phyloP scores from a whole-genome alignment of 2,888 invertebrate genomes.

The Margaritifera margaritifera region DNA sequence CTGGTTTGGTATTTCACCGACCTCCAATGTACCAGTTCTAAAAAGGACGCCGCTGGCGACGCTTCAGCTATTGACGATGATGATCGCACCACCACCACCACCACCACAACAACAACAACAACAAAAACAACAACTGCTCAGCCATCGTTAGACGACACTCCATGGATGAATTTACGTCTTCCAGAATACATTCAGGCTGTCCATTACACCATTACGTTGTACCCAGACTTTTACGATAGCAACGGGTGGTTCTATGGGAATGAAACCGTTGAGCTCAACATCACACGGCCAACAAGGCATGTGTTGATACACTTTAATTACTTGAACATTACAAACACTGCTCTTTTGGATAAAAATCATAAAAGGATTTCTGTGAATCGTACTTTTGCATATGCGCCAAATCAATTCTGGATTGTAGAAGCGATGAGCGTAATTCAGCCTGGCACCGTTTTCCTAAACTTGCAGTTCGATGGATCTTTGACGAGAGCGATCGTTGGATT shows the following conservation, averaged over 20 bases:
- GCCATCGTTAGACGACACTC: slow-evolving; percentile 34
- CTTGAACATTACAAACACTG: slow-evolving; percentile 75
- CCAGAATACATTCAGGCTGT: slow-evolving; percentile 78
- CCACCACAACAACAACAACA: slow-evolving; percentile 7
- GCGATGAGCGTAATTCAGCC: slow-evolving; percentile 47
- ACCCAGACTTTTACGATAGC: slow-evolving; percentile 79
- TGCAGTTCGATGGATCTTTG: slow-evolving; percentile 80
- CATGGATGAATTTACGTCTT: slow-evolving; percentile 76
- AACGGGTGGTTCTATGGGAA: slow-evolving; percentile 64
- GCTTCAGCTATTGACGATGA: not conserved
- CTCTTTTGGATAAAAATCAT: slow-evolving; percentile 46
- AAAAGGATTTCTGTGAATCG: slow-evolving; percentile 42
- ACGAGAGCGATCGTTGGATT: slow-evolving; percentile 82
- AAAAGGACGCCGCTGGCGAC: not conserved
- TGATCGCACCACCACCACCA: not conserved
- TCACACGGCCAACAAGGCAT: slow-evolving; percentile 64
- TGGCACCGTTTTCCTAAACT: slow-evolving; percentile 72
- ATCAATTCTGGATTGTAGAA: slow-evolving; percentile 74
- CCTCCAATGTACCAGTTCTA: slow-evolving; percentile 16
- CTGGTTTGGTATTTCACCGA: slow-evolving; percentile 55
- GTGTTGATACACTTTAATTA: slow-evolving; percentile 77
- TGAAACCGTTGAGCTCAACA: slow-evolving; percentile 66
- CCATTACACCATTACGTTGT: slow-evolving; percentile 81
- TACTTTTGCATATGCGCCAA: slow-evolving; percentile 69
- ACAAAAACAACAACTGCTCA: slow-evolving; percentile 15